phyloP scores from a whole-genome alignment of 2,888 invertebrate genomes.

The Chaitophorus viminalis region DNA sequence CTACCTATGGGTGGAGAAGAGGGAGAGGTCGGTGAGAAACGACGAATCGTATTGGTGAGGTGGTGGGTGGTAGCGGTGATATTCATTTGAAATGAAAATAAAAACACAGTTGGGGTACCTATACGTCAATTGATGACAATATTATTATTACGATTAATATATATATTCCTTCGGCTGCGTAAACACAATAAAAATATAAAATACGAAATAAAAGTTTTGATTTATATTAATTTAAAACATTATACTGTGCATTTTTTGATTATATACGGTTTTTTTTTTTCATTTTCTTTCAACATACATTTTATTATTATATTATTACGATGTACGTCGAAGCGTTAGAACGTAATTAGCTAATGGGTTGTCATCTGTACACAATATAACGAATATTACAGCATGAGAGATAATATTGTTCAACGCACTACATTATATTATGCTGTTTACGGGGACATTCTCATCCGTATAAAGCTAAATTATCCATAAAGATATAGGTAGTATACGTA shows the following conservation, averaged over 20 bases:
- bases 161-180: constrained; percentile 4
- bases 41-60: too few species aligned
- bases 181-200: not conserved
- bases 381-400: not conserved
- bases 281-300: not conserved
- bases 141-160: constrained; percentile 18
- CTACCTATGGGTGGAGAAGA: not conserved
- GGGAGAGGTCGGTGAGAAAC: not conserved
- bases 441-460: constrained; percentile 8
- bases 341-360: constrained; percentile 55
- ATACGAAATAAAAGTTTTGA: constrained; percentile 23
- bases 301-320: constrained; percentile 17
- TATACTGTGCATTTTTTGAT: not conserved
- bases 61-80: too few species aligned
- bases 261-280: not conserved
- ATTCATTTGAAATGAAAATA: constrained; percentile 13
- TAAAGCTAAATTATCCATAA: constrained; percentile 30
- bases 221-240: constrained; percentile 14
- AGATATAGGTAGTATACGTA: not conserved
- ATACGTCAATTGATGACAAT: not conserved
- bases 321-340: constrained; percentile 9
- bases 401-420: not conserved
- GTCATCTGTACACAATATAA: constrained; percentile 9
- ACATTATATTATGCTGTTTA: not conserved
- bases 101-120: constrained; percentile 1